Conservation (phyloP, 2,797 vertebrate genomes). For the Threskiornis aethiopicus region DNA sequence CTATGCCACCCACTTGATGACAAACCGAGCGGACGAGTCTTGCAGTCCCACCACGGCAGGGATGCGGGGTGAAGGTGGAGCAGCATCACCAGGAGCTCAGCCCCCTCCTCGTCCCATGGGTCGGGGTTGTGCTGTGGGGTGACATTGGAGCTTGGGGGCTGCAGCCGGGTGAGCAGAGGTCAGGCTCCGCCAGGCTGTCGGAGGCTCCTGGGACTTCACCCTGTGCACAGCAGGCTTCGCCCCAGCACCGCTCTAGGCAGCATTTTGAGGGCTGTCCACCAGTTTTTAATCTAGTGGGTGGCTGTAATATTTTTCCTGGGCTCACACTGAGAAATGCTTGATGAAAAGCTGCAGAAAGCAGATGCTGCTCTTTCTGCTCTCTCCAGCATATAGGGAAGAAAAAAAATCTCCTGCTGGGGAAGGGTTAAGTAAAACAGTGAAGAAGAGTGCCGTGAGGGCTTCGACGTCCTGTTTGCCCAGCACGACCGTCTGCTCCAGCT, state of each 20-base stretch:
- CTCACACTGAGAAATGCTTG: background rate
- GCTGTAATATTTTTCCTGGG: background rate
- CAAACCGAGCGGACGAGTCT: background rate
- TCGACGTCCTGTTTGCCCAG: background rate
- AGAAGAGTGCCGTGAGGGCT: background rate
- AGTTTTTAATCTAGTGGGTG: background rate
- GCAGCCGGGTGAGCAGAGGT: background rate
- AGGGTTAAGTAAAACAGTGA: background rate
- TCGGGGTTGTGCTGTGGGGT: rapidly evolving
- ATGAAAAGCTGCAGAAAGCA: background rate
- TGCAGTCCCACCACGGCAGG: background rate
- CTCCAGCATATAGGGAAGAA: background rate
- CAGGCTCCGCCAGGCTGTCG: background rate
- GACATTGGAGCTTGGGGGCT: rapidly evolving
- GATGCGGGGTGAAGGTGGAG: background rate
- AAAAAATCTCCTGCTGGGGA: background rate
- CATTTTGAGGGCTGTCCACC: background rate
- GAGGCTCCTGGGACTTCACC: background rate
- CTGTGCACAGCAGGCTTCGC: background rate
- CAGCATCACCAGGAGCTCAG: background rate
- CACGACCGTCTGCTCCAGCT: background rate
- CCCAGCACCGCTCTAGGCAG: rapidly evolving
- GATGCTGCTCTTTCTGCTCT: background rate
- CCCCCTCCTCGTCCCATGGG: rapidly evolving
- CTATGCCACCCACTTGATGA: background rate